Evolutionary conservation across 2,888 invertebrate genomes (phyloP), one percentile per base, ranked within the genome.

Genomic region (Timema cristinae): DNA sequence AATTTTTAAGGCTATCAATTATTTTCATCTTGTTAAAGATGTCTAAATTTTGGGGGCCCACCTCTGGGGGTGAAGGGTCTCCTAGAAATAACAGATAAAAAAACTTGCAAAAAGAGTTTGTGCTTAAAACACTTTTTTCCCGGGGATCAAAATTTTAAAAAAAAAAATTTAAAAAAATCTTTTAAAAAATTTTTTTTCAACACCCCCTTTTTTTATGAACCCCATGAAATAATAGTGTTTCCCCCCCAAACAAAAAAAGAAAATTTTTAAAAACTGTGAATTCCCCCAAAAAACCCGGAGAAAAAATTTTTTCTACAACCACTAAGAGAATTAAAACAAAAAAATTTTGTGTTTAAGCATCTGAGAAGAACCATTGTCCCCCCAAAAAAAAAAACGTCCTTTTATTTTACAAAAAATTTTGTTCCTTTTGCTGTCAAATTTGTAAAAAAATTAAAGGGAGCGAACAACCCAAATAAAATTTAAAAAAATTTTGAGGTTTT

Each of bases 81-180:
- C 32, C n/a, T 59, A 32, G 59, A 59, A 59, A 4, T 59, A 13
- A 16, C 59, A 59, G 59, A 63, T 13, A n/a, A 16, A 13, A 11
- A 0, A 15, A 63, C 63, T 63, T 11, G 13, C 9, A 63, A 63
- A 63, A 0, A 9, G 63, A 47, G 63, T 63, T 32, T 63, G 0
- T 63, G 63, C 16, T 32, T 16, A 10, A 13, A 63, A 16, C 63
- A 63, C 6, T 63, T 63, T 16, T 32, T n/a, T n/a, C n/a, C 32
- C 32, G 16, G 32, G 0, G 48, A 63, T 32, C 16, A 63, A 63
- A n/a, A n/a, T n/a, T 63, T 63, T 48, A 63, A 63, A 63, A 63
- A 16, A 16, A 16, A 63, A 63, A n/a, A n/a, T n/a, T 63, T 15
- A 15, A 63, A 48, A n/a, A 63, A 63, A 0, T 63, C 16, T 9